Conservation (phyloP, 2,113 vertebrate genomes). For the Syngnathoides biaculeatus region DNA sequence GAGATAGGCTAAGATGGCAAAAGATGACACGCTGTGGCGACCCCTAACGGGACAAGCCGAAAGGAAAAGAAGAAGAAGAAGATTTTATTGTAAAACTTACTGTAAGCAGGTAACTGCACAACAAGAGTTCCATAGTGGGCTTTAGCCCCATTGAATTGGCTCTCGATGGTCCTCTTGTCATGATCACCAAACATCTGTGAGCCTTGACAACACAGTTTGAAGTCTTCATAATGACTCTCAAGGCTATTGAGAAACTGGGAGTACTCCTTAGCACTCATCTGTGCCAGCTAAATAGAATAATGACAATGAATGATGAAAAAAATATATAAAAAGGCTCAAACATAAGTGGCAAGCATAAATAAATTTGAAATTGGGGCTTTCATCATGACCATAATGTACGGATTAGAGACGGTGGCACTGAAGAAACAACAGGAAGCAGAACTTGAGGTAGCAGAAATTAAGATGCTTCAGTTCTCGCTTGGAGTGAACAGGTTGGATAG, state of each 20-base stretch:
- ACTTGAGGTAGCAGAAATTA: too few species aligned
- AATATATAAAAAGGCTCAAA: neutral
- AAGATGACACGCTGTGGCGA: too few species aligned
- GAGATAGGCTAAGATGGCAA: too few species aligned
- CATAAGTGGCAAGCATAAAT: neutral
- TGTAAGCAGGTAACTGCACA: slow-evolving; percentile 75
- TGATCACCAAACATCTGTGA: slow-evolving; percentile 89
- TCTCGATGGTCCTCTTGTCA: slow-evolving; percentile 82
- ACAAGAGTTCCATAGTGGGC: slow-evolving; percentile 82
- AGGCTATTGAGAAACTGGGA: slow-evolving; percentile 80
- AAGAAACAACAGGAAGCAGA: too few species aligned
- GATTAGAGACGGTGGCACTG: too few species aligned
- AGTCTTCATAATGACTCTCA: slow-evolving; percentile 87
- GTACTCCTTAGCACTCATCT: slow-evolving; percentile 83
- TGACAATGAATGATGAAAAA: slow-evolving; percentile 6
- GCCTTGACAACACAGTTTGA: slow-evolving; percentile 76
- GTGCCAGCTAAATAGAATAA: slow-evolving; percentile 49
- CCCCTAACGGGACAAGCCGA: too few species aligned
- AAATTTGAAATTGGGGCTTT: neutral
- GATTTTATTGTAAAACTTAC: slow-evolving; percentile 61
- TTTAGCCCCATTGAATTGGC: slow-evolving; percentile 82
- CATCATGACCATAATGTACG: too few species aligned
- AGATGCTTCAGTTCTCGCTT: too few species aligned
- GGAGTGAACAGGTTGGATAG: too few species aligned
- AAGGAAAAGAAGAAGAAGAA: too few species aligned